Evolutionary conservation across 2,797 vertebrate species (phyloP).

Genomic region (Tiaroga cobitis): DNA sequence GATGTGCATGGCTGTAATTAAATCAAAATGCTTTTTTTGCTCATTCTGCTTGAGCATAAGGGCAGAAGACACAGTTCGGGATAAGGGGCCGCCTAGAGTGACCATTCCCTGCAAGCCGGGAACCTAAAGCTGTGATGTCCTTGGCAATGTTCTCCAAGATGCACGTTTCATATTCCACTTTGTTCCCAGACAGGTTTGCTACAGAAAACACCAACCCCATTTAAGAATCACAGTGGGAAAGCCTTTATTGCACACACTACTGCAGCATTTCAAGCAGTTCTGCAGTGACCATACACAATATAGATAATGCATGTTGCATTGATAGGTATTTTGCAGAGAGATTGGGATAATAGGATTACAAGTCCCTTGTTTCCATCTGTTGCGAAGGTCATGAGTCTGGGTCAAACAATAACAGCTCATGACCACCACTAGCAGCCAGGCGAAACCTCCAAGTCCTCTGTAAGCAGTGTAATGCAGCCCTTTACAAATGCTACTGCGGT

Average conservation of each 20-base stretch:
- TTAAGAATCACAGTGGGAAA: background rate
- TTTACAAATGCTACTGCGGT: no score
- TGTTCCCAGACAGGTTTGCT: slow-evolving; percentile 1
- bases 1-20: slow-evolving; percentile 55
- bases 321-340: slow-evolving; percentile 24
- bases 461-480: no score
- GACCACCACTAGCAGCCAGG: slow-evolving; percentile 52
- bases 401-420: slow-evolving; percentile 3
- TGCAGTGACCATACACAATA: background rate
- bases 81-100: slow-evolving; percentile 35
- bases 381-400: slow-evolving; percentile 21
- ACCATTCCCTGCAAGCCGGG: slow-evolving; percentile 26
- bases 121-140: slow-evolving; percentile 35
- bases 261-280: slow-evolving; percentile 5
- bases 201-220: background rate
- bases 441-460: slow-evolving; percentile 16
- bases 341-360: slow-evolving; percentile 50
- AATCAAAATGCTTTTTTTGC: slow-evolving; percentile 56
- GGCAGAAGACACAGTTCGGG: slow-evolving; percentile 34
- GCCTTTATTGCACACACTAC: background rate
- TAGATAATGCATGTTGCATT: slow-evolving; percentile 13
- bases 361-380: slow-evolving; percentile 42
- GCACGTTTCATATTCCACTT: slow-evolving; percentile 13
- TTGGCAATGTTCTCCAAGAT: slow-evolving; percentile 30
- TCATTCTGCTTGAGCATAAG: slow-evolving; percentile 29